Evolutionary conservation across 2,888 invertebrate genomes (phyloP), one percentile per base, ranked within the genome.

Genomic region (Tromatobia lineatoria): DNA sequence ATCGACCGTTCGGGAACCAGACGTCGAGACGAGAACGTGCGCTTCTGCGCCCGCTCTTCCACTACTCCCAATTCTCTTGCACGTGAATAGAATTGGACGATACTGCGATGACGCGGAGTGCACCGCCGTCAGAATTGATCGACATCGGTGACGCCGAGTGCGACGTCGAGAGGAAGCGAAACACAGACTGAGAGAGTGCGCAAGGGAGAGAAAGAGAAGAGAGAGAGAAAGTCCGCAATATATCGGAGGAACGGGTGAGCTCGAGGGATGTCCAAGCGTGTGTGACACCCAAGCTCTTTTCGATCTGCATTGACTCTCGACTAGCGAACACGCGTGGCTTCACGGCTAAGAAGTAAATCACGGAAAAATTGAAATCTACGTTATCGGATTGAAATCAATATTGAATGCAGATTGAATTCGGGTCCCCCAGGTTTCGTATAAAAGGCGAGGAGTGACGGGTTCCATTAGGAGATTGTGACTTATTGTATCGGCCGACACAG

Each of bases 351-450:
- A 88, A 92, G 91, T 92, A 92, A 92, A 92, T 92, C 92, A 92
- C 89, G 88, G 89, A 84, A 85, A 91, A 91, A 91, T 91, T 90
- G 91, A 90, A 91, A 91, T 90, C 86, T 87, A 80, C 88, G 89
- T 88, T 92, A 92, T 92, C 92, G 89, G 89, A 92, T 92, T 91
- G 92, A 86, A 92, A 92, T 92, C 91, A 92, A 92, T 92, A 92
- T 92, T 91, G 92, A 92, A 91, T 92, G 91, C 90, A 92, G 91
- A 92, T 92, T 91, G 92, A 92, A 91, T 91, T 88, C 87, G 87
- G 80, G 79, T 85, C 80, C 77, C 80, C 67, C 52, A 57, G 82
- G 76, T 67, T 77, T 71, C 81, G 86, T 85, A 84, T 86, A 87
- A 85, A 88, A 87, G 88, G 87, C 78, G 85, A 81, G 82, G 86